These are phyloP conservation scores for Ditylenchus weischeri DNA, from an alignment of 2,888 invertebrate genomes.

Conservation along the genomic window DNA sequence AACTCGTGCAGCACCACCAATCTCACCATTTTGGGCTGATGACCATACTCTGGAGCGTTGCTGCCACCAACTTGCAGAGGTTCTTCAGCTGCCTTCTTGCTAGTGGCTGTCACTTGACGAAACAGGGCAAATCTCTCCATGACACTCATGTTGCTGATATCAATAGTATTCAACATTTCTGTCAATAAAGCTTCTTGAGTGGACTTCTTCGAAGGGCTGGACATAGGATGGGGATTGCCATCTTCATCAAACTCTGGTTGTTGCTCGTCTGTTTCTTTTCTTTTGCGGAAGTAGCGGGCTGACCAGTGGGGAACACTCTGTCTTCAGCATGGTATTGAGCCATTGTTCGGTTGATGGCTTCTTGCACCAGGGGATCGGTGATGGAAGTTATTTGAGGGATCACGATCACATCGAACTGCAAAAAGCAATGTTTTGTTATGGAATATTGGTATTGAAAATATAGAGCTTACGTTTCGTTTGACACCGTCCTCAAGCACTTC, in stretches of 20 bases:
- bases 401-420: slow-evolving; percentile 36
- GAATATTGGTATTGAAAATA: not conserved
- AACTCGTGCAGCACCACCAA: slow-evolving; percentile 39
- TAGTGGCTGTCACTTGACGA: slow-evolving; percentile 2
- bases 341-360: slow-evolving; percentile 40
- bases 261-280: slow-evolving; percentile 6
- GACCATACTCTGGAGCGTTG: slow-evolving; percentile 28
- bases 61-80: not conserved
- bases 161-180: slow-evolving; percentile 3
- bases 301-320: slow-evolving; percentile 53
- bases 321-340: slow-evolving; percentile 44
- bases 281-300: slow-evolving; percentile 27
- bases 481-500: slow-evolving; percentile 28
- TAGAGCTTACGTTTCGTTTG: not conserved
- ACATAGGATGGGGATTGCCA: no score
- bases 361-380: slow-evolving; percentile 36
- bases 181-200: not conserved
- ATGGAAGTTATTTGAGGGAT: slow-evolving; percentile 33
- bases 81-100: not conserved
- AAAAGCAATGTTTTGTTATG: slow-evolving; percentile 1
- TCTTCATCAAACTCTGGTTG: no score
- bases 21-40: slow-evolving; percentile 41
- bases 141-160: slow-evolving; percentile 11
- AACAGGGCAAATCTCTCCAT: slow-evolving; percentile 22
- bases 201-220: no score